Base-by-base conservation (phyloP, 1,140 invertebrate genomes). In the Limonius californicus region DNA sequence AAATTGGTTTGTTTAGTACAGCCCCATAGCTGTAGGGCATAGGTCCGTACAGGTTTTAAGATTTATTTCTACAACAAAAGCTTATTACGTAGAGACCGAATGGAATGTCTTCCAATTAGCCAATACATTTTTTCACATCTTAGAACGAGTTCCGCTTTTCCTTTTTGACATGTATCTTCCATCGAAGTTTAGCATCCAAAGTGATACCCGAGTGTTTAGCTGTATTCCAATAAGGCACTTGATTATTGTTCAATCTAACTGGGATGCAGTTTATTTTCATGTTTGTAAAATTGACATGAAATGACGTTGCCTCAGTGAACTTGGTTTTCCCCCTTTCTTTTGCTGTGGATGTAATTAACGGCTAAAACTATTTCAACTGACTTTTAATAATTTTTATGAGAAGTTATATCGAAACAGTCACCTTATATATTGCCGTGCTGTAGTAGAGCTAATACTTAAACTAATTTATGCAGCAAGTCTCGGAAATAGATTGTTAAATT, bases 141-240 rank as follows among this genome's bases (percentile, higher is more conserved):
- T 4, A 54, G 7, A 54, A 4, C 20, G n/a, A 54, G 50, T 23
- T 54, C 20, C 19, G 7, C 50, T 11, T 19, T 54, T 54, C 2
- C 50, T 54, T 54, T 54, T 23, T 54, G 20, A 54, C 15, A 54
- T 54, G 50, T 2, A 16, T n/a, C n/a, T 23, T 54, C 50, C 20
- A 54, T 7, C 50, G n/a, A n/a, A n/a, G n/a, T n/a, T n/a, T n/a
- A n/a, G n/a, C n/a, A n/a, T n/a, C n/a, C n/a, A n/a, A n/a, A n/a
- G n/a, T n/a, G n/a, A n/a, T 2, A 3, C 15, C 50, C n/a, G 19
- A 16, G 19, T 54, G 19, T 54, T 54, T 54, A 19, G 50, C 50
- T 21, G 50, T 3, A 16, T 54, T 54, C 9, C 7, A 11, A 23
- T 54, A 54, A 3, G 20, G 50, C 7, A 54, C 19, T 18, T 54